phyloP scores from a whole-genome alignment of 2,113 vertebrate species.

The Ondatra zibethicus region DNA sequence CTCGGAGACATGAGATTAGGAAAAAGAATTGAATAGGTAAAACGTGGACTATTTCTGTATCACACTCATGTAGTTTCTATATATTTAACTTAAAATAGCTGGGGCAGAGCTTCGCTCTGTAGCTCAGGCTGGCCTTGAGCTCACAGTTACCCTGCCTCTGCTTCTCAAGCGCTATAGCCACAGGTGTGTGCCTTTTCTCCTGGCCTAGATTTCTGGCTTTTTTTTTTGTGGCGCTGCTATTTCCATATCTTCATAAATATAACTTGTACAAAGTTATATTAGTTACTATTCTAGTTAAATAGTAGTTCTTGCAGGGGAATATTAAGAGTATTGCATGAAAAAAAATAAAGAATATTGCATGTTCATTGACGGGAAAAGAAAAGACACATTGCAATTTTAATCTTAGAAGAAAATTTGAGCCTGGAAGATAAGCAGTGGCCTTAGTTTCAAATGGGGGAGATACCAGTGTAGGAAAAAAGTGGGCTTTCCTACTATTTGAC shows the following conservation, averaged over 20 bases:
- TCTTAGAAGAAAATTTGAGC: neutral
- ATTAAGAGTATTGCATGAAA: neutral
- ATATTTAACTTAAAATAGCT: neutral
- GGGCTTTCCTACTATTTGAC: neutral
- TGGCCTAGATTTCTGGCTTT: neutral
- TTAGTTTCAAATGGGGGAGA: neutral
- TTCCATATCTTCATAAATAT: constrained; percentile 40
- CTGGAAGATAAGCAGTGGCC: neutral
- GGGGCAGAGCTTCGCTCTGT: neutral
- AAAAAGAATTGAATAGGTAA: neutral
- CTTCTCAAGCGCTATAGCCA: neutral
- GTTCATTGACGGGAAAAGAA: constrained; percentile 13
- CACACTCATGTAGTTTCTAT: neutral
- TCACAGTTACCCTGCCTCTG: neutral
- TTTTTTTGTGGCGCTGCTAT: neutral
- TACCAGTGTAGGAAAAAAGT: neutral
- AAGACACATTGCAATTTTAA: neutral
- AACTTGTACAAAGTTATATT: constrained; percentile 35
- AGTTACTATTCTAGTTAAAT: neutral
- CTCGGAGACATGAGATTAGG: neutral
- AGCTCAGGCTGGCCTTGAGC: neutral
- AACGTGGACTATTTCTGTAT: constrained; percentile 33
- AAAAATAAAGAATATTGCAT: neutral
- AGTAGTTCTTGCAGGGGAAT: neutral
- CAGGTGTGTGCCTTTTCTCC: neutral